A percentile compares a stretch with the other conserved stretches of the same genome.
These are phyloP conservation scores for Alcis repandata DNA, from an alignment of 2,888 invertebrate genomes.

Conservation along the genomic window DNA sequence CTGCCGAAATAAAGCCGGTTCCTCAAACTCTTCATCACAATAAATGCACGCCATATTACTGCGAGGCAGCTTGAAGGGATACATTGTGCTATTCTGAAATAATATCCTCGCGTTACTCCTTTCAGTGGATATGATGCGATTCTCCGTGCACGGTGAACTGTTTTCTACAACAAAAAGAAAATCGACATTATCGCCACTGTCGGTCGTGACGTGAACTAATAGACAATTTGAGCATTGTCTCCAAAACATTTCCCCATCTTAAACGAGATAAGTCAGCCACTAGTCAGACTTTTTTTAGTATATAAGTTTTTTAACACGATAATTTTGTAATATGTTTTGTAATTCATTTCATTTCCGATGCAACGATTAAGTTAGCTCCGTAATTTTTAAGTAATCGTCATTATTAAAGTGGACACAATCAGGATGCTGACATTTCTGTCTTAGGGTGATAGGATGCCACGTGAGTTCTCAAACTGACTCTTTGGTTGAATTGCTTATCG, in stretches of 20 bases:
- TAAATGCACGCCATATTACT: conserved; percentile 76
- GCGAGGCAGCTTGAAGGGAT: conserved; percentile 77
- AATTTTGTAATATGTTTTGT: neutral
- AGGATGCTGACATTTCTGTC: neutral
- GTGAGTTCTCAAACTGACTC: conserved; percentile 26
- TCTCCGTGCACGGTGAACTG: conserved; percentile 64
- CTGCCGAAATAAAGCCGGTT: conserved; percentile 63
- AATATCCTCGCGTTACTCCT: conserved; percentile 71
- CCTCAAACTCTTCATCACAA: conserved; percentile 72
- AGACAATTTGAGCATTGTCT: neutral
- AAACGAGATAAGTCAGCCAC: neutral
- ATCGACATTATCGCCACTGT: conserved; percentile 21
- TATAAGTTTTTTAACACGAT: neutral
- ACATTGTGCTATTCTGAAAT: conserved; percentile 76
- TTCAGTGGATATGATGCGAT: conserved; percentile 49
- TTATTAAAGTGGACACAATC: neutral
- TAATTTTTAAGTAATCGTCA: neutral
- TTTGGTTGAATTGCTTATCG: conserved; percentile 27
- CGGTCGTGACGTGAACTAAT: neutral
- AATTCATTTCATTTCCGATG: neutral
- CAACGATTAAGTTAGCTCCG: neutral
- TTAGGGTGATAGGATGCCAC: conserved; percentile 25
- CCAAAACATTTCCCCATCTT: neutral
- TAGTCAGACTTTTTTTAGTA: neutral
- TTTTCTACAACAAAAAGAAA: conserved; percentile 82